phyloP scores from a whole-genome alignment of 2,888 invertebrate species.

The Pyrocoelia pectoralis region DNA sequence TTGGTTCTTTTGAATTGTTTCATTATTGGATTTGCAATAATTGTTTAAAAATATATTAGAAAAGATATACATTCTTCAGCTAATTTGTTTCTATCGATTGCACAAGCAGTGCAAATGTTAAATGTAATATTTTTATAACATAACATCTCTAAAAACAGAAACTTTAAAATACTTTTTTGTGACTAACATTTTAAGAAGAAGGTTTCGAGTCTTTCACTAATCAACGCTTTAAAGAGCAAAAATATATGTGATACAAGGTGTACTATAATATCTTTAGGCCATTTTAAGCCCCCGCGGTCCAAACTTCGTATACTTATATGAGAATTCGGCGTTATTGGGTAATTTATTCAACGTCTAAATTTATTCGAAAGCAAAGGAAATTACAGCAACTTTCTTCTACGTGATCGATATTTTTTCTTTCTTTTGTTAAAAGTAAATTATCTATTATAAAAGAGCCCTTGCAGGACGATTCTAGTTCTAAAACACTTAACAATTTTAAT shows the following conservation, averaged over 20 bases:
- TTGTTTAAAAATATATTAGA: too few relatives aligned
- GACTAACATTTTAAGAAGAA: background rate
- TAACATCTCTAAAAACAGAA: background rate
- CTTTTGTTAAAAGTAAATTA: background rate
- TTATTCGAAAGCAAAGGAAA: too few relatives aligned
- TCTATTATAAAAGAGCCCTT: background rate
- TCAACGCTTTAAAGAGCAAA: conserved; percentile 7
- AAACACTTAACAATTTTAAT: conserved; percentile 4
- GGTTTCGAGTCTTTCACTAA: background rate
- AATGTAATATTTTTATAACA: too few relatives aligned
- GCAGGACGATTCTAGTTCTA: background rate
- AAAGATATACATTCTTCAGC: too few relatives aligned
- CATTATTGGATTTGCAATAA: too few relatives aligned
- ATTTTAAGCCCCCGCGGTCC: conserved; percentile 10
- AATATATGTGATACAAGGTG: background rate
- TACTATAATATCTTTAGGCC: conserved; percentile 9
- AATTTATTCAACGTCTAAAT: too few relatives aligned
- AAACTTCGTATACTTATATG: conserved; percentile 11
- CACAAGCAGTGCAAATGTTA: too few relatives aligned
- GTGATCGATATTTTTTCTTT: too few relatives aligned
- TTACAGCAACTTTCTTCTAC: too few relatives aligned
- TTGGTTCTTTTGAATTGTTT: too few relatives aligned
- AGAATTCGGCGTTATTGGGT: too few relatives aligned
- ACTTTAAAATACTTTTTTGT: conserved; percentile 1
- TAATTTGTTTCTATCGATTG: too few relatives aligned